Evolutionary conservation across 2,797 vertebrate genomes (phyloP), one percentile per base, ranked within the genome.

Genomic region (Diceros bicornis): DNA sequence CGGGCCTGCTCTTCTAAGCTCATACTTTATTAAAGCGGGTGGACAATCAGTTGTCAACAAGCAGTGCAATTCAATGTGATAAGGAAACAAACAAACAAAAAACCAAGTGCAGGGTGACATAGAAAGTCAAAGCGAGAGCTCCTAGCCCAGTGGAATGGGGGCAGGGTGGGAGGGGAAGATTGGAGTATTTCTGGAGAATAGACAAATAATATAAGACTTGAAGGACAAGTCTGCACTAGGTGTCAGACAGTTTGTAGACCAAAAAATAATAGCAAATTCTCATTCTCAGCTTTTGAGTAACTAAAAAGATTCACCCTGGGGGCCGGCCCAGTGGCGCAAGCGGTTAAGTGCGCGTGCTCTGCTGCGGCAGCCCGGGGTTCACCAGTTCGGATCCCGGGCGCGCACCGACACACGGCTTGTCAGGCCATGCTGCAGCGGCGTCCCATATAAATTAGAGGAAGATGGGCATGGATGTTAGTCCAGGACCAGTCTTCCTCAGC

Each of bases 1-100:
- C 0, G 2, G 2, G 6, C 1, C 8, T 8, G 3, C 9, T 8
- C 12, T 23, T 1, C 69, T 0, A 11, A 9, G 52, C 7, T 44
- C 41, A 4, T 17, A 3, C 5, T 4, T 32, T 11, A 7, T 12
- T 34, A 11, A 37, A 4, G 72, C 1, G 41, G 7, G 21, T 11
- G 37, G 50, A 4, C 29, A 18, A 44, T 10, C 12, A 0, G 3
- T 7, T 16, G 25, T 29, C 55, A 21, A 57, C 4, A 0, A 41
- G 74, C 4, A 6, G 2, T 0, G 18, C 0, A 0, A 12, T 21
- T 17, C 75, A 11, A 7, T 0, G 6, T 9, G 50, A 44, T 4
- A 21, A 1, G 3, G 62, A 37, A 37, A 34, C 41, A 14, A 2
- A 1, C 32, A 44, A 52, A 52, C 50, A 52, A 52, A 52, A 6